Evolutionary conservation across 2,113 vertebrate species (phyloP), one percentile per base, ranked within the genome.

Genomic region (Triplophysa siluroides): DNA sequence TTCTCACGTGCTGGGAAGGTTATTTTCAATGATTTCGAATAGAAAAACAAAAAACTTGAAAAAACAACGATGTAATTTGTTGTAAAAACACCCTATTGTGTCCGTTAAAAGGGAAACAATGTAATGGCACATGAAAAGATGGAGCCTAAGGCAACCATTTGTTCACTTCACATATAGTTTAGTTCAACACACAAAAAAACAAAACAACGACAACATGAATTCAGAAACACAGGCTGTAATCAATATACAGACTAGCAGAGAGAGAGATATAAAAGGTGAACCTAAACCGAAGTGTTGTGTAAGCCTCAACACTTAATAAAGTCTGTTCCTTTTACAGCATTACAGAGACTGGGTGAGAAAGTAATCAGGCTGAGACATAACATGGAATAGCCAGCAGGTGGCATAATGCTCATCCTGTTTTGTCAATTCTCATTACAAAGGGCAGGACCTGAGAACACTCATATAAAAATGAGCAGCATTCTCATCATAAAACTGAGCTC

Each of bases 101-200:
- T 21, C 50, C n/a, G 26, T n/a, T 3, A 56, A 52, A 56, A 38
- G n/a, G 8, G 9, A 8, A 72, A 56, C 33, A 14, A 2, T 33
- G 18, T 56, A 4, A 56, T 33, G 26, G 9, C 26, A n/a, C 47
- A 56, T 56, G 18, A 56, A 56, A n/a, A 56, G 54, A 56, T 56
- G 54, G 54, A 72, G 69, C 69, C 50, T 14, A 7, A 29, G 10
- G 69, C 69, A 56, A 68, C 19, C 54, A 56, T 56, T 14, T 50
- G 47, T 50, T 50, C 13, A 14, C 50, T 50, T 19, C 2, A n/a
- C 16, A 71, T 8, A 54, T 24, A 16, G n/a, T 24, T 5, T 8
- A n/a, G 54, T 4, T 19, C 54, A n/a, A 56, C 54, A 56, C 1
- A 56, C 56, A 71, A 13, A 50, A 5, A 3, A 26, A 11, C 4